Conservation (phyloP, 2,113 vertebrate species). For the Orientallactaga bullata region DNA sequence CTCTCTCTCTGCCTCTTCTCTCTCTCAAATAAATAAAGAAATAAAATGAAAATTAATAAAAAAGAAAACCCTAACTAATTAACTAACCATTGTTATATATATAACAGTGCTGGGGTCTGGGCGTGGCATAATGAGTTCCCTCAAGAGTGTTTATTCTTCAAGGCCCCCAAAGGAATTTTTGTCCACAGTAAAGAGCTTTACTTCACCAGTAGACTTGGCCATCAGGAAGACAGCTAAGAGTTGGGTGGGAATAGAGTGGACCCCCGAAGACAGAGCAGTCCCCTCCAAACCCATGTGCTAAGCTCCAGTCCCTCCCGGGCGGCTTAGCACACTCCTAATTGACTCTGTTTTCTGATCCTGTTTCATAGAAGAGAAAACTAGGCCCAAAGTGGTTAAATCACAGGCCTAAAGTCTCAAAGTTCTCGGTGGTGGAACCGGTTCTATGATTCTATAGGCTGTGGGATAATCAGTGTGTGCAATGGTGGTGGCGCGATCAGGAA, state of each 20-base stretch:
- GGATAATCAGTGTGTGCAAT: neutral
- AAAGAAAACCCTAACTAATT: too few species aligned
- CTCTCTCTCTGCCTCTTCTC: too few species aligned
- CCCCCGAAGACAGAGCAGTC: neutral
- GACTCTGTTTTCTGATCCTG: neutral
- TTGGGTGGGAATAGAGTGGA: neutral
- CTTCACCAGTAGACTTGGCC: neutral
- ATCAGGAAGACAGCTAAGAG: neutral
- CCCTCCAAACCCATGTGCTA: neutral
- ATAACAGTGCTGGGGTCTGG: neutral
- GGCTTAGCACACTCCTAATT: neutral
- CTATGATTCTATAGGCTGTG: neutral
- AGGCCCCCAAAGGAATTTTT: neutral
- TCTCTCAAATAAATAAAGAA: too few species aligned
- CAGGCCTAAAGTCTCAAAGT: neutral
- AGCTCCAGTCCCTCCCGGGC: neutral
- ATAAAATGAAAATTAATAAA: too few species aligned
- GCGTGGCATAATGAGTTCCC: neutral
- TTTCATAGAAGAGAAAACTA: neutral
- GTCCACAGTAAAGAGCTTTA: neutral
- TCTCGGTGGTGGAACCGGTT: slow-evolving; percentile 1
- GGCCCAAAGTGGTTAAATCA: slow-evolving; percentile 6
- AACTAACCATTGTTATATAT: too few species aligned
- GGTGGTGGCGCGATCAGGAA: neutral
- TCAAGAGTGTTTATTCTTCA: neutral